phyloP scores from a whole-genome alignment of 2,888 invertebrate species.

The Octonoba sinensis region DNA sequence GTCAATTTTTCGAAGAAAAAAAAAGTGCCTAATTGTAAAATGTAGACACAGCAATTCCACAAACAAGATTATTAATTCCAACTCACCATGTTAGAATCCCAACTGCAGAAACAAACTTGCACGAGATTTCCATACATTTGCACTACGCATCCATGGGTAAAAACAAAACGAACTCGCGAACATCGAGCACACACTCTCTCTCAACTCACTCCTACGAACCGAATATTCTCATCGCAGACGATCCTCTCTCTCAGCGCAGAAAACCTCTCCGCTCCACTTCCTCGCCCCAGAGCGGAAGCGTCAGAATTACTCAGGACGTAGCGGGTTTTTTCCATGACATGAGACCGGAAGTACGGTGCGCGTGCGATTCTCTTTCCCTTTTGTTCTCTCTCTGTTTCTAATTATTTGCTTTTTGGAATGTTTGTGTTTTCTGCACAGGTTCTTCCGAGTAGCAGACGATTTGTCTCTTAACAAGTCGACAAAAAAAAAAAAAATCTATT shows the following conservation, averaged over 20 bases:
- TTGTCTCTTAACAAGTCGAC: no score
- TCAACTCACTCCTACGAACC: neutral
- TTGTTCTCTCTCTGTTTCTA: slow-evolving; percentile 4
- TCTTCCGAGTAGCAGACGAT: no score
- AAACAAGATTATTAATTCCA: no score
- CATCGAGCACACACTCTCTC: slow-evolving; percentile 4
- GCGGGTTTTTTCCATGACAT: slow-evolving; percentile 52
- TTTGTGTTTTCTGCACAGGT: no score
- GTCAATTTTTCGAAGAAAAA: no score
- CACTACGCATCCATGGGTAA: slow-evolving; percentile 10
- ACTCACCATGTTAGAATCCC: slow-evolving; percentile 52
- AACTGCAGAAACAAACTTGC: slow-evolving; percentile 42
- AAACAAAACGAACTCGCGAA: slow-evolving; percentile 10
- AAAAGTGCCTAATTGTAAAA: no score
- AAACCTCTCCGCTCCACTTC: slow-evolving; percentile 57
- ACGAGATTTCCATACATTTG: slow-evolving; percentile 40
- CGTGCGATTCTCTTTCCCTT: slow-evolving; percentile 30
- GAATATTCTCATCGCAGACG: slow-evolving; percentile 36
- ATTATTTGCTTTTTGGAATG: neutral
- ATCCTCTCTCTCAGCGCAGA: slow-evolving; percentile 19
- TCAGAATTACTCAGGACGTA: slow-evolving; percentile 59
- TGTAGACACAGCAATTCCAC: no score
- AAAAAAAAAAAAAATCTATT: no score
- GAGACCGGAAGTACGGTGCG: slow-evolving; percentile 50
- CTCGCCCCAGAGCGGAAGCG: slow-evolving; percentile 43